These are phyloP conservation scores for Morinoia aosen DNA, from an alignment of 2,888 invertebrate species.

Conservation along the genomic window DNA sequence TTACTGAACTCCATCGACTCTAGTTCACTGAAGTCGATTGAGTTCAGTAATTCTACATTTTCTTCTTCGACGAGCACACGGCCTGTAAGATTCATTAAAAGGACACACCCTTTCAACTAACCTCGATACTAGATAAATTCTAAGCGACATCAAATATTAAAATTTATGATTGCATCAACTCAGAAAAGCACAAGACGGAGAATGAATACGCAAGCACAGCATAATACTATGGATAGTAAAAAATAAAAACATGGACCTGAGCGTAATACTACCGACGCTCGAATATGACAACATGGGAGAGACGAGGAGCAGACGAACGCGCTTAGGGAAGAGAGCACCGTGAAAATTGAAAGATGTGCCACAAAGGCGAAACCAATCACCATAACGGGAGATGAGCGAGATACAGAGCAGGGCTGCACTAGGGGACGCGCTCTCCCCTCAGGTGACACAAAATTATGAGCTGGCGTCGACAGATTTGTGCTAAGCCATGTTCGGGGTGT, in stretches of 20 bases:
- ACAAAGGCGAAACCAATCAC: slow-evolving; percentile 10
- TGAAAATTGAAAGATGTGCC: neutral
- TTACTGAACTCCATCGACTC: too few species aligned
- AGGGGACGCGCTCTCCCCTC: neutral
- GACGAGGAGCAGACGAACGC: neutral
- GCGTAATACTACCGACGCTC: neutral
- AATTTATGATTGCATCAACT: neutral
- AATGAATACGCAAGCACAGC: neutral
- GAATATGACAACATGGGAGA: neutral
- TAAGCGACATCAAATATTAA: neutral
- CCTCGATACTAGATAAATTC: neutral
- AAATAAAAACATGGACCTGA: neutral
- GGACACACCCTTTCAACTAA: too few species aligned
- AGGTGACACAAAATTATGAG: neutral
- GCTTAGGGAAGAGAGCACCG: neutral
- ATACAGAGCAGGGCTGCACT: neutral
- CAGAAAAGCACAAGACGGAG: too few species aligned
- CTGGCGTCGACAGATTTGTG: neutral
- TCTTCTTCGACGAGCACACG: neutral
- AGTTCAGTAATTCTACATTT: neutral
- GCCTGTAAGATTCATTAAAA: too few species aligned
- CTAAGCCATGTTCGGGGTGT: neutral
- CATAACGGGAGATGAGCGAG: slow-evolving; percentile 1
- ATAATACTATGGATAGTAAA: neutral
- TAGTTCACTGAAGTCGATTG: neutral